These are phyloP conservation scores for Anguilla rostrata DNA, from an alignment of 2,113 vertebrate genomes.

Conservation along the genomic window DNA sequence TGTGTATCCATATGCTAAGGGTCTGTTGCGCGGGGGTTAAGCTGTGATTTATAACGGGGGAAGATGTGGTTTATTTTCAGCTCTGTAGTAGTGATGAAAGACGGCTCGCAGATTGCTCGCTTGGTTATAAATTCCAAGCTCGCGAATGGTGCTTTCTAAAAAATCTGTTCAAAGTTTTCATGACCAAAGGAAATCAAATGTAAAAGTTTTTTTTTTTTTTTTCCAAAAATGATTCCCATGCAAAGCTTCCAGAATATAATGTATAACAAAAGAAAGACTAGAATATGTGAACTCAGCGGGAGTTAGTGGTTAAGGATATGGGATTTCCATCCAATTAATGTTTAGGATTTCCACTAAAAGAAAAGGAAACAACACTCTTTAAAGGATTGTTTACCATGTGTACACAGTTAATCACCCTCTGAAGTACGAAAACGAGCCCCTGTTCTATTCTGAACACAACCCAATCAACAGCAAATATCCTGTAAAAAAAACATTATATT, in stretches of 20 bases:
- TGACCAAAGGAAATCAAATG: slow-evolving; percentile 29
- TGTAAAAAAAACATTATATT: neutral
- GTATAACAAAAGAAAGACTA: neutral
- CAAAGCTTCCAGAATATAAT: neutral
- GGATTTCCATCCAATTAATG: neutral
- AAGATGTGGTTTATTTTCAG: slow-evolving; percentile 40
- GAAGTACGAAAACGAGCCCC: neutral
- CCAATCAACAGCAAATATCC: neutral
- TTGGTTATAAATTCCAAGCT: slow-evolving; percentile 33
- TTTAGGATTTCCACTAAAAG: slow-evolving; percentile 1
- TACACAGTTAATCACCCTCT: neutral
- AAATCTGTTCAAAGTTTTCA: slow-evolving; percentile 29
- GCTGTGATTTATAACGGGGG: slow-evolving; percentile 46
- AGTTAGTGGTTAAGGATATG: slow-evolving; percentile 7
- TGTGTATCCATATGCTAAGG: slow-evolving; percentile 43
- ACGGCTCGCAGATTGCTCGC: slow-evolving; percentile 44
- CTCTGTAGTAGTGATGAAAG: slow-evolving; percentile 44
- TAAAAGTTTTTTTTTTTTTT: slow-evolving; percentile 35
- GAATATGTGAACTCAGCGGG: neutral
- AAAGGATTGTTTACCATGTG: neutral
- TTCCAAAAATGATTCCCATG: neutral
- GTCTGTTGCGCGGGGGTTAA: slow-evolving; percentile 40
- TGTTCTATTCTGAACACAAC: neutral
- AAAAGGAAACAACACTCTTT: neutral
- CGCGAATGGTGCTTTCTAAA: slow-evolving; percentile 26